Base-by-base conservation (phyloP, 2,113 vertebrate genomes). In the Pandion haliaetus region DNA sequence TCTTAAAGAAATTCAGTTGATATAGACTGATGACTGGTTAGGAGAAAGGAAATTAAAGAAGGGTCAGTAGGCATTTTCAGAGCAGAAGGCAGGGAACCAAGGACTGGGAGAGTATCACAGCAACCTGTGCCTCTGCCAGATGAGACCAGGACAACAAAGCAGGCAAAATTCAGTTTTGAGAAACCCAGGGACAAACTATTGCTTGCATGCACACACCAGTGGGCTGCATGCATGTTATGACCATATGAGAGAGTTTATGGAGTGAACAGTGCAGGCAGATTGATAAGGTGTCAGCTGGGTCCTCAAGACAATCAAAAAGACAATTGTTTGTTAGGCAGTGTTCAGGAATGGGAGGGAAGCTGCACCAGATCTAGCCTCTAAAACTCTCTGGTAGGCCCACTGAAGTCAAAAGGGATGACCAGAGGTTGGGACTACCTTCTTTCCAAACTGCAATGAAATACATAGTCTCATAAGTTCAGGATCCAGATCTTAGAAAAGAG, bases 401-500 rank as follows among this genome's bases (percentile, higher is more conserved):
- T 74, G 80, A 49, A 58, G 47, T n/a, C 69, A 23, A 47, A 71
- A 74, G 44, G 29, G 20, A 52, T 21, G 42, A 32, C 28, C 42
- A 59, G 61, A 55, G 26, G 14, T 23, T 8, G 9, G 70, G 66
- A 57, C 10, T 13, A 13, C 31, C 24, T 90, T 61, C 5, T 1
- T 66, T 26, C 74, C 70, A 55, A 36, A 20, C 50, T 19, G 17
- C 47, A 74, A 0, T 23, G 31, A 57, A 65, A 40, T 10, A 17
- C 19, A 3, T 1, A 38, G 10, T 31, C 66, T 59, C 42, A 18
- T 0, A 17, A 67, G 42, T 6, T 69, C 18, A 25, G 47, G 20
- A 40, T 18, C 38, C 55, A 50, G 38, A 67, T 55, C 65, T 78
- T 21, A 34, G 78, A 47, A 63, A 74, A 77, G 36, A 50, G 19